Percentiles rank a stretch among this genome's conserved stretches.
Evolutionary conservation across 2,797 vertebrate species (phyloP).

Genomic region (Anas acuta): DNA sequence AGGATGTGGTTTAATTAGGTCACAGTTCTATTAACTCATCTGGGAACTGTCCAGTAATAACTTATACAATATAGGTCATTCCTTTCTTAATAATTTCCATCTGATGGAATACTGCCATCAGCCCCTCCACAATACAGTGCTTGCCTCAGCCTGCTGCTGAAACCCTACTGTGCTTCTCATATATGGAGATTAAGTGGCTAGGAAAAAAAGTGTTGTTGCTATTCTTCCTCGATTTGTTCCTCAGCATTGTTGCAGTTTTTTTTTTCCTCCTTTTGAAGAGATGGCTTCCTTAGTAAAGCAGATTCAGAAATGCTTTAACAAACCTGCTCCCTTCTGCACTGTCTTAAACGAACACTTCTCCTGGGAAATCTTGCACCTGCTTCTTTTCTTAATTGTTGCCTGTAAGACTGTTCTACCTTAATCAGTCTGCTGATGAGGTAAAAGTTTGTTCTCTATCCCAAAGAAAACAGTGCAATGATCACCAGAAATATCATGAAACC

Average conservation of each 20-base stretch:
- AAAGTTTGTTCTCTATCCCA: background rate
- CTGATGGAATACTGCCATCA: conserved; percentile 8
- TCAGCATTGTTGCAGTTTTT: background rate
- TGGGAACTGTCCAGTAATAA: conserved; percentile 22
- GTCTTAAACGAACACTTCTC: background rate
- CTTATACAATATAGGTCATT: background rate
- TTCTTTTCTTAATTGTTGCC: background rate
- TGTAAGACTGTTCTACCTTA: background rate
- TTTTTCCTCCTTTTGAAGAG: background rate
- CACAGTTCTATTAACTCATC: background rate
- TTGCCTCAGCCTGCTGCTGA: background rate
- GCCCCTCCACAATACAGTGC: background rate
- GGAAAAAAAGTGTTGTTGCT: background rate
- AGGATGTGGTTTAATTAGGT: conserved; percentile 5
- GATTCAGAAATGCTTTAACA: background rate
- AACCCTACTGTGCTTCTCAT: background rate
- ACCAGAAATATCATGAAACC: background rate
- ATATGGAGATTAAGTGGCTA: background rate
- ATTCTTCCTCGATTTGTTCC: background rate
- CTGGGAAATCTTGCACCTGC: accelerated
- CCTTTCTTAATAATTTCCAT: background rate
- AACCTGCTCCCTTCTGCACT: background rate
- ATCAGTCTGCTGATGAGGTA: background rate
- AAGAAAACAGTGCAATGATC: background rate
- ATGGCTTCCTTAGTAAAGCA: background rate